phyloP scores from a whole-genome alignment of 2,888 invertebrate genomes.

The Calameuta pallipes region DNA sequence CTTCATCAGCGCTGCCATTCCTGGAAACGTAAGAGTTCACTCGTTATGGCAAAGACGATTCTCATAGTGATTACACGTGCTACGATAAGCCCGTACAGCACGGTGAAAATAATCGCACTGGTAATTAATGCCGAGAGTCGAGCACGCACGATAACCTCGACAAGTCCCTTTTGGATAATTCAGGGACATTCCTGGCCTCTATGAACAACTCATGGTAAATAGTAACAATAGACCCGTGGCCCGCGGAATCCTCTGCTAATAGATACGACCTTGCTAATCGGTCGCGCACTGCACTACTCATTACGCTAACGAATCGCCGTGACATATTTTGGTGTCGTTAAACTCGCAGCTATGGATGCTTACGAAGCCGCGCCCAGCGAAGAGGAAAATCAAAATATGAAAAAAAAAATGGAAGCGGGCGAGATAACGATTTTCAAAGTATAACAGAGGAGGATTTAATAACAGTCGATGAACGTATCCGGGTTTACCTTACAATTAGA shows the following conservation, averaged over 20 bases:
- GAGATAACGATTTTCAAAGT: background rate
- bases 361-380: background rate
- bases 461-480: background rate
- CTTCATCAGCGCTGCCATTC: constrained; percentile 91
- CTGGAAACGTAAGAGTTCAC: constrained; percentile 85
- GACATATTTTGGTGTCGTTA: constrained; percentile 61
- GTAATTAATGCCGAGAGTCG: background rate
- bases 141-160: background rate
- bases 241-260: constrained; percentile 26
- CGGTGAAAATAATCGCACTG: background rate
- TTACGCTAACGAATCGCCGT: constrained; percentile 59
- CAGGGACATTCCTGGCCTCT: background rate
- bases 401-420: background rate
- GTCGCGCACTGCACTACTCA: constrained; percentile 35
- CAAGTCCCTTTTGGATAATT: background rate
- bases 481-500: background rate
- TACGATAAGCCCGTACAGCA: background rate
- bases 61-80: background rate
- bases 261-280: constrained; percentile 31
- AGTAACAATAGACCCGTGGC: background rate
- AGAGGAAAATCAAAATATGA: background rate
- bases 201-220: background rate
- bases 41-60: background rate
- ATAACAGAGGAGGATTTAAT: background rate
- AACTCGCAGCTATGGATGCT: background rate